phyloP scores from a whole-genome alignment of 2,113 vertebrate species.

The Tupaia tana region DNA sequence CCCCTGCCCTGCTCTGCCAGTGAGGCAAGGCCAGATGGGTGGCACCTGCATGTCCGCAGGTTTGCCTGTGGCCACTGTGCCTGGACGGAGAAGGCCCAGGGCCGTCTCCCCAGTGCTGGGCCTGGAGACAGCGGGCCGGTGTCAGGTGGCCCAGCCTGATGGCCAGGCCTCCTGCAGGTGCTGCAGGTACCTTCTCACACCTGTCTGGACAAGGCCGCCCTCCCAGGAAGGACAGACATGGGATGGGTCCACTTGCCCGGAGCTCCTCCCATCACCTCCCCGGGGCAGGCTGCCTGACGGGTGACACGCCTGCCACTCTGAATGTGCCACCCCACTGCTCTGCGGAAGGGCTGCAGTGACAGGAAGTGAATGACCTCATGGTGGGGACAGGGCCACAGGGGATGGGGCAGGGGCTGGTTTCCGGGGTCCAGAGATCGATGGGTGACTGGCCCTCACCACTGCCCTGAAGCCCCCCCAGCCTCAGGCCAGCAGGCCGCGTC shows the following conservation, averaged over 20 bases:
- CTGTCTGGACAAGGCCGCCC: fast-evolving
- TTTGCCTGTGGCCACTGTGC: neutral
- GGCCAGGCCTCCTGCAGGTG: neutral
- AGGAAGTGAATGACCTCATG: neutral
- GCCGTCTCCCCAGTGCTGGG: neutral
- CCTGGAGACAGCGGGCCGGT: too few species aligned
- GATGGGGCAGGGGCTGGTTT: neutral
- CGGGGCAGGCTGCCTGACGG: neutral
- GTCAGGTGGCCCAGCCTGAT: neutral
- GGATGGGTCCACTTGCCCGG: neutral
- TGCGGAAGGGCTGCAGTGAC: neutral
- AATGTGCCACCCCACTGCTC: fast-evolving
- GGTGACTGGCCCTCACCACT: too few species aligned
- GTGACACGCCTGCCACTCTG: neutral
- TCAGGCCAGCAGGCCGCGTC: too few species aligned
- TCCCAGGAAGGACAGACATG: neutral
- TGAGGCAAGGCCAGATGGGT: fast-evolving
- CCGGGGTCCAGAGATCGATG: neutral
- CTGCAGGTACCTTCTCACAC: neutral
- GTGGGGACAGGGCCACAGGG: neutral
- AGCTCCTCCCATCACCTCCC: too few species aligned
- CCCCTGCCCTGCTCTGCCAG: neutral
- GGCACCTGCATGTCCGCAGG: neutral
- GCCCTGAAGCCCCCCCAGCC: neutral
- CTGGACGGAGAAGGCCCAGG: fast-evolving